Percentiles rank a stretch among this genome's conserved stretches.
phyloP scores from a whole-genome alignment of 2,797 vertebrate species.

The Vespertilio murinus region DNA sequence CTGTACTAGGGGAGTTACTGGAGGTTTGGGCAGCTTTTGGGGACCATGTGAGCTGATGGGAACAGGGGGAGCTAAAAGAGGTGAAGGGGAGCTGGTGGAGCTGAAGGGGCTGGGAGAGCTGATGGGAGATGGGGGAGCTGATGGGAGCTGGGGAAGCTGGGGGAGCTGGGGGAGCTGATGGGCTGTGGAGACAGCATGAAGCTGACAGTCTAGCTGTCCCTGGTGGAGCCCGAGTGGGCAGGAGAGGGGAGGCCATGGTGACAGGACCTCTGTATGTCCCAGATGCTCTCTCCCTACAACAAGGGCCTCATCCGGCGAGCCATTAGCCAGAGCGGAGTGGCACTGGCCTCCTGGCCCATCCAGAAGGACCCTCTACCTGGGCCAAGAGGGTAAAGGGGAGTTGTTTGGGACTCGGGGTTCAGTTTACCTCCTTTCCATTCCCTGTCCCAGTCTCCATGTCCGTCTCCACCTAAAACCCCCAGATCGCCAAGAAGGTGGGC shows the following conservation, averaged over 20 bases:
- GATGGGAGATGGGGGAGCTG: too few species aligned
- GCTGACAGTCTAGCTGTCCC: fast-evolving
- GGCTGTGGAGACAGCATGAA: neutral
- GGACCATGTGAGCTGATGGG: too few species aligned
- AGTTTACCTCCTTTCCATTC: fast-evolving
- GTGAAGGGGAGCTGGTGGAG: too few species aligned
- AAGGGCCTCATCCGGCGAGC: constrained; percentile 92
- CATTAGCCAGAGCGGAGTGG: constrained; percentile 94
- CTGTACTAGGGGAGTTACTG: too few species aligned
- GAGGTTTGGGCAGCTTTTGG: constrained; percentile 88
- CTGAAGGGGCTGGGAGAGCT: too few species aligned
- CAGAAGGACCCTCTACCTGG: constrained; percentile 88
- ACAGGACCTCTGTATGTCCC: constrained; percentile 16
- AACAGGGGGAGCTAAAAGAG: too few species aligned
- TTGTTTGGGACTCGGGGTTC: too few species aligned
- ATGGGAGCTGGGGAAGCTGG: too few species aligned
- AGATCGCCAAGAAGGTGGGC: constrained; percentile 88
- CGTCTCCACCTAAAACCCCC: neutral
- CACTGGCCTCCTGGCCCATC: constrained; percentile 90
- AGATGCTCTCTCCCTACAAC: constrained; percentile 92
- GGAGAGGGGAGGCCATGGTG: fast-evolving
- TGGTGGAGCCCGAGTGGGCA: neutral
- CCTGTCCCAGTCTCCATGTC: neutral
- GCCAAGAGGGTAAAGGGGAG: constrained; percentile 86
- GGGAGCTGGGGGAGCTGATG: too few species aligned